Conservation (phyloP, 2,113 vertebrate species). For the Ranitomeya variabilis region DNA sequence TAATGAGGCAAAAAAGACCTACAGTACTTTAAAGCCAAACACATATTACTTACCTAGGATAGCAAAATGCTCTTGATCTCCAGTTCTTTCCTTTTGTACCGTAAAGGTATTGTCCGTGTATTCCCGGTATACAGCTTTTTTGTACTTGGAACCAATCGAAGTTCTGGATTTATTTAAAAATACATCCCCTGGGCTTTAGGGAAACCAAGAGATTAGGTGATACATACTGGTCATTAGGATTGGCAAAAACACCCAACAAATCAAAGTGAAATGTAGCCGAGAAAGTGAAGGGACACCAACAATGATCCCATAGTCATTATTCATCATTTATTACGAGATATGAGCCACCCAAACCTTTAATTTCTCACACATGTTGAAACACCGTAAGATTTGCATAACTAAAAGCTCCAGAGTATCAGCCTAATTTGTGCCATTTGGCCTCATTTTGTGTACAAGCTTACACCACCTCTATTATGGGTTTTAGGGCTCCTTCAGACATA, state of each 20-base stretch:
- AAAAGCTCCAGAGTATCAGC: too few relatives aligned
- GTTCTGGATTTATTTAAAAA: slow-evolving; percentile 82
- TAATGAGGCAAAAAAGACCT: neutral
- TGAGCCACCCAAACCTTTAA: too few relatives aligned
- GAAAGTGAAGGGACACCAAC: too few relatives aligned
- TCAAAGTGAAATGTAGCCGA: too few relatives aligned
- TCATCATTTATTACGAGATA: too few relatives aligned
- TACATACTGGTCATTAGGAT: neutral
- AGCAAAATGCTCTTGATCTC: slow-evolving; percentile 82
- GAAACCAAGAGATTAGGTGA: neutral
- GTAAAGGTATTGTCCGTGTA: slow-evolving; percentile 84
- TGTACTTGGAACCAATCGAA: slow-evolving; percentile 91
- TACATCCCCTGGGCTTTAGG: slow-evolving; percentile 74
- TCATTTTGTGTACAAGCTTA: too few relatives aligned
- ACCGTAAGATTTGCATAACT: too few relatives aligned
- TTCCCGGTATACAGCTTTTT: slow-evolving; percentile 87
- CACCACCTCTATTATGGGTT: too few relatives aligned
- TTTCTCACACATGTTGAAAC: too few relatives aligned
- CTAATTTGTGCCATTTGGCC: too few relatives aligned
- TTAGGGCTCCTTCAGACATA: too few relatives aligned
- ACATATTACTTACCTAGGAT: slow-evolving; percentile 79
- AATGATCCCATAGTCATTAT: too few relatives aligned
- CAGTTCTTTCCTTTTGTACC: slow-evolving; percentile 69
- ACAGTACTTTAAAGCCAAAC: neutral
- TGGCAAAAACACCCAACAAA: neutral